Conservation (phyloP, 2,888 invertebrate genomes). For the Zygaena filipendulae region DNA sequence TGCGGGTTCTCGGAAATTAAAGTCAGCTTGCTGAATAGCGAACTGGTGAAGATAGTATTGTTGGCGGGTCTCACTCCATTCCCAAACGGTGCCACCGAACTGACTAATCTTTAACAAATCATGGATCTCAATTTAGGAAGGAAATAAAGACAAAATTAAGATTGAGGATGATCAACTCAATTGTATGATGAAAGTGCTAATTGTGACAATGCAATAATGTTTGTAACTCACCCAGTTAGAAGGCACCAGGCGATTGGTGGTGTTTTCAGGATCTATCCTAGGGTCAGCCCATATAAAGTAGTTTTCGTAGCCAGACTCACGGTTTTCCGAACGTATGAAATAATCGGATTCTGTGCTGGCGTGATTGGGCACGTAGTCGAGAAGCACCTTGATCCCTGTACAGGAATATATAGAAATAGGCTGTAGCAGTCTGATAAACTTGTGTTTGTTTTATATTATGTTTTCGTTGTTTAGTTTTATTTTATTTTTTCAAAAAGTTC, state of each 20-base stretch:
- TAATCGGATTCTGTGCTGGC: constrained; percentile 80
- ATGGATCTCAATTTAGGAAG: not conserved
- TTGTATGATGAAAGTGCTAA: no score
- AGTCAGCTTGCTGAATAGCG: constrained; percentile 69
- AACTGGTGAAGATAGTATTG: constrained; percentile 79
- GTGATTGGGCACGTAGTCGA: constrained; percentile 73
- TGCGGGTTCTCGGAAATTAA: constrained; percentile 71
- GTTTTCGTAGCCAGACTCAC: constrained; percentile 71
- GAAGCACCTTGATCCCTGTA: constrained; percentile 50
- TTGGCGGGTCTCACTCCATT: constrained; percentile 67
- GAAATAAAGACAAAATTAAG: not conserved
- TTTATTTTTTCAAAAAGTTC: no score
- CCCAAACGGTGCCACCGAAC: constrained; percentile 75
- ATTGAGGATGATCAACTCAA: no score
- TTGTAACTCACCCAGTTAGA: constrained; percentile 63
- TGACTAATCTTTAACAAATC: constrained; percentile 35
- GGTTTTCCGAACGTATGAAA: constrained; percentile 75
- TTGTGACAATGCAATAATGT: no score
- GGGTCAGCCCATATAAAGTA: constrained; percentile 80
- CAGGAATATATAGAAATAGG: constrained; percentile 5
- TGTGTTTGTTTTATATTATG: no score
- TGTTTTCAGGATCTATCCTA: constrained; percentile 31
- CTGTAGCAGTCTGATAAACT: no score
- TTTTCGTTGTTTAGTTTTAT: no score
- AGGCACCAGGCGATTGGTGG: constrained; percentile 29